Evolutionary conservation across 2,797 vertebrate species (phyloP).

Genomic region (Dendrocincla fuliginosa): DNA sequence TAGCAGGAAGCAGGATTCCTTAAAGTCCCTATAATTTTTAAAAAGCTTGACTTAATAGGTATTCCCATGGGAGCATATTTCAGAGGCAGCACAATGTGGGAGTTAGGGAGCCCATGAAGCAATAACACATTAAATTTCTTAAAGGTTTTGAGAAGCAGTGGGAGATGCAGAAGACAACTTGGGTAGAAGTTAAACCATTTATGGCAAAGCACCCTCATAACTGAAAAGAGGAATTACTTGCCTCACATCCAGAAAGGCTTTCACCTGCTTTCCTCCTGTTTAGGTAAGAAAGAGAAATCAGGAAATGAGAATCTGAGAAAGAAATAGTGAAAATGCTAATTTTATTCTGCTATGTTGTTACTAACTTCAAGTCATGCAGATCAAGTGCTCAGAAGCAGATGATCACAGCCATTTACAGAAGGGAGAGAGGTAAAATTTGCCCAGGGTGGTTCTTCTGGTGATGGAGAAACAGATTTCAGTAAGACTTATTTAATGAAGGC

Average conservation of each 20-base stretch:
- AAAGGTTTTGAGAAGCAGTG: not conserved
- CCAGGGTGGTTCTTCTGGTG: not conserved
- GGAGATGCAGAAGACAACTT: not conserved
- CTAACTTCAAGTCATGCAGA: not conserved
- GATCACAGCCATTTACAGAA: not conserved
- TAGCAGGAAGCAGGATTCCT: not conserved
- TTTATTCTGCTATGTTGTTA: not conserved
- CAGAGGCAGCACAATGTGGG: not conserved
- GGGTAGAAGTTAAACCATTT: not conserved
- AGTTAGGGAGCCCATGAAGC: not conserved
- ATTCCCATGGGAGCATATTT: not conserved
- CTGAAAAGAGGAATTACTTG: not conserved
- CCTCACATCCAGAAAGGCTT: not conserved
- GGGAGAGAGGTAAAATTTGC: not conserved
- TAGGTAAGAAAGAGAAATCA: not conserved
- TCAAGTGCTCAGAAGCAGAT: not conserved
- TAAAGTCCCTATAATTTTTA: not conserved
- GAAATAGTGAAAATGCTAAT: not conserved
- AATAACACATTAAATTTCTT: not conserved
- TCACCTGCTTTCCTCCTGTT: not conserved
- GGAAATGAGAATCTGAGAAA: not conserved
- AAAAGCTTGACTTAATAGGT: not conserved
- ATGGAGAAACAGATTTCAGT: not conserved
- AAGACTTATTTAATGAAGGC: not conserved
- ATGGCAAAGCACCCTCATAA: not conserved